Base-by-base conservation (phyloP, 1,140 invertebrate species). In the Ptiloglossa arizonensis region DNA sequence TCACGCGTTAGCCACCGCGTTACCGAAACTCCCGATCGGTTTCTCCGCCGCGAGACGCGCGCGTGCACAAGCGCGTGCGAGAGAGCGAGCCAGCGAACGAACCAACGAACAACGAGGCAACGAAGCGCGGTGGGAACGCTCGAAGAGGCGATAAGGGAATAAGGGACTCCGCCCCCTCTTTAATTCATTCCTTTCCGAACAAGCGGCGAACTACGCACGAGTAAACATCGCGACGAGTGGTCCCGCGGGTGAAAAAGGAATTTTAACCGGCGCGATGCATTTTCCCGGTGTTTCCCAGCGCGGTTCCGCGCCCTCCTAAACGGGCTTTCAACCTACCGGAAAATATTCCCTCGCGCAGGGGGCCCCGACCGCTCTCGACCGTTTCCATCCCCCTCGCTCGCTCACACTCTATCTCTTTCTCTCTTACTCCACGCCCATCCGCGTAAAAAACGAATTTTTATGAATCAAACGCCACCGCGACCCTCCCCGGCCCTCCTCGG, bases 141-240 rank as follows among this genome's bases (percentile, higher is more conserved):
- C 44, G 62, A 85, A 86, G 70, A 79, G 75, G 32, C 83, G 83
- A 80, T 82, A 85, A 82, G 80, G 82, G 82, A 85, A 78, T 76
- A 69, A 82, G 84, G 82, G 80, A 85, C 57, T 68, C 70, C 19
- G 17, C 22, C 64, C 62, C 62, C 80, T 76, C 71, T 86, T 85
- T 86, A 85, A 86, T 86, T 86, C 84, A 82, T 86, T 69, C 80
- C 75, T 82, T 82, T 72, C 66, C 79, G 82, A 75, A 85, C 73
- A 67, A 81, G 69, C 69, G 44, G 54, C 62, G 54, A 71, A 66
- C 78, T 74, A 84, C 82, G 75, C 82, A 72, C 83, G 83, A 75
- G 75, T 84, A 86, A 85, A 85, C 83, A 85, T 86, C 80, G 64
- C 44, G 68, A 38, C 71, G 71, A 85, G 71, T 79, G 83, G 75